Evolutionary conservation across 2,113 vertebrate species (phyloP), one percentile per base, ranked within the genome.

Genomic region (Gnathonemus longibarbis): DNA sequence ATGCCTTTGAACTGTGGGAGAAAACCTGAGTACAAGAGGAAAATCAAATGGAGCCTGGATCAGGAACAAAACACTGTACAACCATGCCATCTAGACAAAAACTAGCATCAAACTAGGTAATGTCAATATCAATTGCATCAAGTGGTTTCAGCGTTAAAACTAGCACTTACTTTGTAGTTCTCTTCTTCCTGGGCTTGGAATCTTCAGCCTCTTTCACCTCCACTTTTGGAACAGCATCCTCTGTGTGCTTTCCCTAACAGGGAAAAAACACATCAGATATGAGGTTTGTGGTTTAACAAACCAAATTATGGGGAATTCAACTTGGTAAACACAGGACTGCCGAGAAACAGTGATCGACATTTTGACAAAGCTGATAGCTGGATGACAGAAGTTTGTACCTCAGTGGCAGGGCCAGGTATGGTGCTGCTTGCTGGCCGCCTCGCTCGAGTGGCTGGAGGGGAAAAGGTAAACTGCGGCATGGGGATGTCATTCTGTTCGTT

Each of bases 371-470:
- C 31, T 45, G 35, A 31, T 31, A 49, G 21, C 35, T 58, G 39
- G 31, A 70, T 19, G 9, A 27, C 24, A 10, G 46, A 19, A 9
- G 24, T 24, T 90, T 94, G 94, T 91, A 97, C 96, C 89, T 93
- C 21, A 89, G 94, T 93, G 91, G 91, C 90, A 70, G 92, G 88
- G 31, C 0, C 92, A 58, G 94, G 93, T 87, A 91, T 77, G 84
- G 21, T 90, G 42, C 94, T 70, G 52, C 88, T 58, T 3, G 74
- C 92, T 93, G 94, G 96, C 50, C 6, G 93, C 39, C 93, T 95
- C 80, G 95, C 95, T 35, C 96, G 95, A 93, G 96, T 92, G 87
- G 95, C 91, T 88, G 96, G 96, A 13, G 96, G 94, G n/a, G 96
- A 97, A 88, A 96, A 94, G 49, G 95, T 93, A 92, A 96, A 96